phyloP scores from a whole-genome alignment of 2,888 invertebrate genomes.

The Drosophila melanosoma region DNA sequence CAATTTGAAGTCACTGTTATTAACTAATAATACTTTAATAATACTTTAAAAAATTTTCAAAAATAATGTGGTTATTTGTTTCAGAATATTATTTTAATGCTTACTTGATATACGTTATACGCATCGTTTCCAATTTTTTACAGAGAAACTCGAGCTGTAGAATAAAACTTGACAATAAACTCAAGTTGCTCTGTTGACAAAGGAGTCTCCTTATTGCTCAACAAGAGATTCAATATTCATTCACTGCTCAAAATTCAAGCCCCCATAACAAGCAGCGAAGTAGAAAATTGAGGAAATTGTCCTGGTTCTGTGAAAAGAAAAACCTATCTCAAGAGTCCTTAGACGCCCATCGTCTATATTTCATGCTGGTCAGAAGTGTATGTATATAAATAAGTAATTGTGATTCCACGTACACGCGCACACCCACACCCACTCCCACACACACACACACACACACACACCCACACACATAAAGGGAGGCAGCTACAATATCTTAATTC shows the following conservation, averaged over 20 bases:
- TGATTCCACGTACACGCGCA: constrained; percentile 6
- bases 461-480: constrained; percentile 6
- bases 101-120: background rate
- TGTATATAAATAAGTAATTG: constrained; percentile 1
- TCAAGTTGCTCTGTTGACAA: background rate
- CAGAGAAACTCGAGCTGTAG: background rate
- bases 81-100: background rate
- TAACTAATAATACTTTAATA: background rate
- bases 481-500: constrained; percentile 45
- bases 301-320: background rate
- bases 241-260: background rate
- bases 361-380: constrained; percentile 1
- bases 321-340: background rate
- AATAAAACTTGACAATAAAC: background rate
- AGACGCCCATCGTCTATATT: background rate
- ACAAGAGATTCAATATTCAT: constrained; percentile 13
- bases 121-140: background rate
- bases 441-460: background rate
- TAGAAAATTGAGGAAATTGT: constrained; percentile 19
- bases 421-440: background rate
- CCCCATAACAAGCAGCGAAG: constrained; percentile 5
- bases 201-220: background rate
- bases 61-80: background rate
- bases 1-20: background rate
- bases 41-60: background rate